Evolutionary conservation across 2,888 invertebrate species (phyloP).

Genomic region (Cosmorhoe ocellata): DNA sequence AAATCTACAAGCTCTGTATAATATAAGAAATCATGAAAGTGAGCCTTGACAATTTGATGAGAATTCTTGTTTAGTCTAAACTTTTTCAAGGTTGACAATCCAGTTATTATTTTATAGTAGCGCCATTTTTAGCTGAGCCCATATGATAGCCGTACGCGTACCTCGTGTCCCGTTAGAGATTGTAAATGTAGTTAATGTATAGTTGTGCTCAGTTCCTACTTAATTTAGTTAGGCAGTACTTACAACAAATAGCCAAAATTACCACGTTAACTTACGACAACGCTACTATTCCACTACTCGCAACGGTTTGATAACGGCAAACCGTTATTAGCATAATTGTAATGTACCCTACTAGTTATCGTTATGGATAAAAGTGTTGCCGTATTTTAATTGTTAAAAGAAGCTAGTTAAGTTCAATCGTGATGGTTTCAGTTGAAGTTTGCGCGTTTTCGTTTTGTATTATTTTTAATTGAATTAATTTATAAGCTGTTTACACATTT

Average conservation of each 20-base stretch:
- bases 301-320: too few relatives aligned
- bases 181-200: slow-evolving; percentile 18
- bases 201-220: slow-evolving; percentile 39
- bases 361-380: slow-evolving; percentile 17
- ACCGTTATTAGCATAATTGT: neutral
- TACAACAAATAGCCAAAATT: slow-evolving; percentile 18
- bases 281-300: slow-evolving; percentile 4
- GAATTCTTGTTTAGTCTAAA: neutral
- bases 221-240: slow-evolving; percentile 25
- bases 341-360: slow-evolving; percentile 7
- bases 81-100: neutral
- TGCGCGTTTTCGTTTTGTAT: slow-evolving; percentile 33
- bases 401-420: slow-evolving; percentile 11
- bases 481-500: slow-evolving; percentile 51
- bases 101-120: neutral
- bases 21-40: neutral
- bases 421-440: slow-evolving; percentile 28
- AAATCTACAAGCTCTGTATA: neutral
- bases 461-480: slow-evolving; percentile 24
- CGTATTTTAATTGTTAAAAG: slow-evolving; percentile 17
- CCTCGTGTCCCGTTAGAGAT: neutral
- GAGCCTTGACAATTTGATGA: neutral
- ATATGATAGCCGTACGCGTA: neutral
- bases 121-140: slow-evolving; percentile 1
- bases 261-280: slow-evolving; percentile 4